Evolutionary conservation across 2,113 vertebrate genomes (phyloP).

Genomic region (Rhynchomys soricoides): DNA sequence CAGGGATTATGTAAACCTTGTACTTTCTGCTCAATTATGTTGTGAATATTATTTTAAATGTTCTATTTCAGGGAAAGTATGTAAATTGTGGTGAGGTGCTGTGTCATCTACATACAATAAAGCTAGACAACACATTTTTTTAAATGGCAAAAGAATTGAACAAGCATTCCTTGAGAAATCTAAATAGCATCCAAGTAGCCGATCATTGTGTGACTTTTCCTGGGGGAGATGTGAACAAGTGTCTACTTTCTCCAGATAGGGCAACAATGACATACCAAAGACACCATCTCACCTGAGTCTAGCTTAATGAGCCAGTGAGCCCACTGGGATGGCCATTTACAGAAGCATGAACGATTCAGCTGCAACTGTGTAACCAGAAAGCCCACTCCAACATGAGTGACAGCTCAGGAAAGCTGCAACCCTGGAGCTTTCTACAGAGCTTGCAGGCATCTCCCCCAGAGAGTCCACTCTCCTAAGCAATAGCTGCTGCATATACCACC

Average conservation of each 20-base stretch:
- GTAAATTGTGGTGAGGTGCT: neutral
- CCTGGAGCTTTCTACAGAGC: neutral
- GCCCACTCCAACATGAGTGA: neutral
- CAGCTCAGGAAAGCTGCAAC: neutral
- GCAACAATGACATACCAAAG: neutral
- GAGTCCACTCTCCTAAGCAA: neutral
- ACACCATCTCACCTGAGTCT: neutral
- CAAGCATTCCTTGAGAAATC: neutral
- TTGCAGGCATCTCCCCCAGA: neutral
- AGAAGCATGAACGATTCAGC: neutral
- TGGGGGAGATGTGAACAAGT: neutral
- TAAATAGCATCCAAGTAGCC: neutral
- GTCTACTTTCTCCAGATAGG: neutral
- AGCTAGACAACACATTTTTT: neutral
- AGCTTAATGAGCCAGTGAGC: neutral
- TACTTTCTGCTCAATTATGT: neutral
- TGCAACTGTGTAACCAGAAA: neutral
- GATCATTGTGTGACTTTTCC: neutral
- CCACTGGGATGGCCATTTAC: too few relatives aligned
- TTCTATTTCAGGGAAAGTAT: neutral
- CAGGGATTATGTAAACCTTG: neutral
- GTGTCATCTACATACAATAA: neutral
- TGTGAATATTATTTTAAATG: neutral
- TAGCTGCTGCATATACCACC: neutral
- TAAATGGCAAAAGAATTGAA: constrained; percentile 12